Conservation (phyloP, 2,797 vertebrate species). For the Pangasius sanitwongsei region DNA sequence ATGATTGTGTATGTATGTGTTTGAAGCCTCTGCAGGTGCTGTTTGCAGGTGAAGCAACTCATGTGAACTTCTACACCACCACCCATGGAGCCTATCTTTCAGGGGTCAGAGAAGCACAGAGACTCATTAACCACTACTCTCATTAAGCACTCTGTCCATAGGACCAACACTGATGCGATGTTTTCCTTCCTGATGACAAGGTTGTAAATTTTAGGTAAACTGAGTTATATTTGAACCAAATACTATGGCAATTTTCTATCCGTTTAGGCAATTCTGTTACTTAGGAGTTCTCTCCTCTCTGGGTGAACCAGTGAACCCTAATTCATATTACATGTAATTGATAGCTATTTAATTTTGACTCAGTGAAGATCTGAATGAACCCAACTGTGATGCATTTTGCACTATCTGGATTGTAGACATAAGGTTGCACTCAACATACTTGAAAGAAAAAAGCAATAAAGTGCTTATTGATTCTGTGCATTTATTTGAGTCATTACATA, state of each 20-base stretch:
- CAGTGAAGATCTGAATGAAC: background rate
- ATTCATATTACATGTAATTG: background rate
- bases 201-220: no score
- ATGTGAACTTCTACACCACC: slow-evolving; percentile 68
- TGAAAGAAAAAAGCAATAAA: background rate
- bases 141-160: background rate
- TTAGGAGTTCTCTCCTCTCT: background rate
- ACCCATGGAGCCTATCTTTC: slow-evolving; percentile 67
- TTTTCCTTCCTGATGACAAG: background rate
- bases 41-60: slow-evolving; percentile 70
- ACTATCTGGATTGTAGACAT: background rate
- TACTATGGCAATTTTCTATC: background rate
- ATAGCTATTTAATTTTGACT: background rate
- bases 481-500: background rate
- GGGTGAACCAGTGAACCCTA: background rate
- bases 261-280: background rate
- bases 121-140: slow-evolving; percentile 59
- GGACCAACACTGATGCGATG: background rate
- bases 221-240: background rate
- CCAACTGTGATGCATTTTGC: background rate
- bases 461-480: background rate
- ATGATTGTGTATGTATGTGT: slow-evolving; percentile 28
- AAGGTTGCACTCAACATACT: background rate
- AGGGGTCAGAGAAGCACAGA: slow-evolving; percentile 65
- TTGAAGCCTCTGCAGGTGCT: slow-evolving; percentile 65